These are phyloP conservation scores for Diachasma alloeum DNA, from an alignment of 1,140 invertebrate species.

Conservation along the genomic window DNA sequence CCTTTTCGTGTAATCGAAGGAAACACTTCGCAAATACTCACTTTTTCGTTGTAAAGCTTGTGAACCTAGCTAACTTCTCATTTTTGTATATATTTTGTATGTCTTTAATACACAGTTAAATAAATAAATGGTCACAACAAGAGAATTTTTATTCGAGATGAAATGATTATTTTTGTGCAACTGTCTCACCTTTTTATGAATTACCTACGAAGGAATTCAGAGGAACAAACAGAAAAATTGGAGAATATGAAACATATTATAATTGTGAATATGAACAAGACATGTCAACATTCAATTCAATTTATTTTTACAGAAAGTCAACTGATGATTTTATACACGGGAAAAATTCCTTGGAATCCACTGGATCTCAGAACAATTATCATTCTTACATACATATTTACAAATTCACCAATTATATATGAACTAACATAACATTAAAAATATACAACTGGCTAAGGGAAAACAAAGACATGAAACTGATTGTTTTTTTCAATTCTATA, in stretches of 20 bases:
- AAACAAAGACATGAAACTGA: not conserved
- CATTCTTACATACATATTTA: slow-evolving; percentile 16
- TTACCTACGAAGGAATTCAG: no score
- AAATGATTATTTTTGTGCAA: no score
- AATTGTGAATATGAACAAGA: no score
- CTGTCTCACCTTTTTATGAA: no score
- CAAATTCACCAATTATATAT: not conserved
- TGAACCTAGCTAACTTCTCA: not conserved
- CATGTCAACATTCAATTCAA: no score
- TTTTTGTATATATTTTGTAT: slow-evolving; percentile 18
- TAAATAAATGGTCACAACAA: not conserved
- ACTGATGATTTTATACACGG: no score
- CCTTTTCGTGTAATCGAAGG: not conserved
- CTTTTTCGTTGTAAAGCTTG: not conserved
- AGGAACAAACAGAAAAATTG: no score
- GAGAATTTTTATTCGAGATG: not conserved
- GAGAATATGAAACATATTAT: no score
- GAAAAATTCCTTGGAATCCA: not conserved
- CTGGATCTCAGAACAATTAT: not conserved
- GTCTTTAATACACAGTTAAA: not conserved
- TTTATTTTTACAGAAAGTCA: no score
- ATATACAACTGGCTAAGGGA: slow-evolving; percentile 29
- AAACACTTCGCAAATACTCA: not conserved
- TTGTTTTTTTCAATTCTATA: no score
- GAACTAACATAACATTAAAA: slow-evolving; percentile 20